These are phyloP conservation scores for Eulemur albifrons DNA, from an alignment of 2,797 vertebrate species.

Conservation along the genomic window DNA sequence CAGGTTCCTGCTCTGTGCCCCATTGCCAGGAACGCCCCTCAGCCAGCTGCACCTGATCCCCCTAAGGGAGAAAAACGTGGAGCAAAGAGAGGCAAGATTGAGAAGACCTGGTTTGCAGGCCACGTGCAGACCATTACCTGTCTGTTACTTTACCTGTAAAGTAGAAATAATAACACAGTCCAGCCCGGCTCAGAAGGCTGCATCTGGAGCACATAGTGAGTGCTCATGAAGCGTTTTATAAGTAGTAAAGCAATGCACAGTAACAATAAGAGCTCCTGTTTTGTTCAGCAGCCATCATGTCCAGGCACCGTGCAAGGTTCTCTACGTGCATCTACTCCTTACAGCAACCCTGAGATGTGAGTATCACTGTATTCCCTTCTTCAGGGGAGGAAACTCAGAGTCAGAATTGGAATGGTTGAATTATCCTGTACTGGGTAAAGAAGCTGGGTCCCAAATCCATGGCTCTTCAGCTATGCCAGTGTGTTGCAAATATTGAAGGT, in stretches of 20 bases:
- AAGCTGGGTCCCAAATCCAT: neutral
- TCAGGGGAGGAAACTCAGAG: neutral
- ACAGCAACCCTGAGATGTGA: neutral
- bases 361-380: neutral
- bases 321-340: neutral
- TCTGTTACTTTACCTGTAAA: neutral
- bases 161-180: neutral
- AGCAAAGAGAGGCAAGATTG: neutral
- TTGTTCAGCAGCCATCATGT: accelerated
- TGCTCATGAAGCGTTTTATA: neutral
- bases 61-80: accelerated
- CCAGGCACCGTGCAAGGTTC: neutral
- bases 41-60: neutral
- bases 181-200: neutral
- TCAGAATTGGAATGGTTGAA: neutral
- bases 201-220: neutral
- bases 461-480: too few relatives aligned
- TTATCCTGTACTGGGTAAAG: neutral
- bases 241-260: neutral
- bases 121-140: neutral
- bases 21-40: neutral
- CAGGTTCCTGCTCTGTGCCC: neutral
- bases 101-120: neutral
- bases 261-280: too few relatives aligned
- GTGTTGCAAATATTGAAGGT: neutral